A percentile compares a stretch with the other conserved stretches of the same genome.
Conservation (phyloP, 1,140 invertebrate species). For the Caerostris darwini region DNA sequence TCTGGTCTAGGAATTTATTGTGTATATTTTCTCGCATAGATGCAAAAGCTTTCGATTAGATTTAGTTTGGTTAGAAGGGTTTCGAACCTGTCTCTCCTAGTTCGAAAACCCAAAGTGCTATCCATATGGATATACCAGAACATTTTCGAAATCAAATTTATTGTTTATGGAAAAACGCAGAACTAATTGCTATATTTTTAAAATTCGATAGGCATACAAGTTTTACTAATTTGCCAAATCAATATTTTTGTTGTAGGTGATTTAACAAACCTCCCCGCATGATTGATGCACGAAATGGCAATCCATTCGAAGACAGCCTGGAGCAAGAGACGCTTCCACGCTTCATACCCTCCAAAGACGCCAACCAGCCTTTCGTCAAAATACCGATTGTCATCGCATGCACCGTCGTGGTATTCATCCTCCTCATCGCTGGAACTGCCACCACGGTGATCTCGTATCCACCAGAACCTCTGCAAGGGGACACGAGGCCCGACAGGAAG, state of each 20-base stretch:
- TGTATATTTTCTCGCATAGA: no score
- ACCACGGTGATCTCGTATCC: conserved; percentile 66
- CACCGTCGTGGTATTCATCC: conserved; percentile 38
- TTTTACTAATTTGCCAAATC: no score
- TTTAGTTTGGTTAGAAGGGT: no score
- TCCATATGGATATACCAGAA: no score
- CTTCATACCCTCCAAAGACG: conserved; percentile 3
- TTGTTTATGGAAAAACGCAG: no score
- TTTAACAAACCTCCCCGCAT: neutral
- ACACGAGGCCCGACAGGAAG: neutral
- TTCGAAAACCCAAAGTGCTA: no score
- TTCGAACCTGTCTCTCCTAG: no score
- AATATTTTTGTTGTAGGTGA: neutral
- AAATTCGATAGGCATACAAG: no score
- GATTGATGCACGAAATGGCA: conserved; percentile 6
- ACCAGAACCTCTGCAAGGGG: neutral
- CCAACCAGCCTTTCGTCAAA: neutral
- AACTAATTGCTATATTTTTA: no score
- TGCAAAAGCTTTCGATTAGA: no score
- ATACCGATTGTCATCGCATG: conserved; percentile 38
- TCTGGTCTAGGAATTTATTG: no score
- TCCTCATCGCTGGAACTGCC: conserved; percentile 66
- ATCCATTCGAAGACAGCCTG: conserved; percentile 10
- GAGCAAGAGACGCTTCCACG: neutral
- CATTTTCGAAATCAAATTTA: no score